Evolutionary conservation across 2,888 invertebrate species (phyloP), one percentile per base, ranked within the genome.

Genomic region (Ypsolopha sequella): DNA sequence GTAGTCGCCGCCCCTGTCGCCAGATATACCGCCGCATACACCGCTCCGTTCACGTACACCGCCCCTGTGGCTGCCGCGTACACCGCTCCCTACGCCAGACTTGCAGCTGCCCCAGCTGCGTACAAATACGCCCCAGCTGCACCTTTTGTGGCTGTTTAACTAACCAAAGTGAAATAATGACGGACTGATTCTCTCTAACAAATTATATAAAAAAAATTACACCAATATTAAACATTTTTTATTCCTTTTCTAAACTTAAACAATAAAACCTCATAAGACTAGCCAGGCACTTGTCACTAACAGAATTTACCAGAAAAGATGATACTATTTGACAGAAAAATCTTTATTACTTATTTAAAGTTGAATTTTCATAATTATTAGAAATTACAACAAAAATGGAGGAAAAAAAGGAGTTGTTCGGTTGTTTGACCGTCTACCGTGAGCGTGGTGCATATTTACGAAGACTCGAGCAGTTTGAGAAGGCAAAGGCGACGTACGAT

Each of bases 381-480:
- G 58, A 56, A 52, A 55, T 59, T 50, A 36, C 51, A 52, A 44
- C 43, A 41, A 47, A 54, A 53, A 84, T 85, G 85, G 84, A 85
- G 57, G 79, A 77, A 57, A 84, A 81, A 57, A 84, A 81, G 52
- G 72, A 71, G 54, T 52, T 80, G 13, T 84, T 62, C 55, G 78
- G 82, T 49, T 80, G 77, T 10, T 62, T 85, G 2, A 80, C 81
- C 2, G 82, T 84, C 10, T 86, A 85, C 56, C 76, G 86, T 0
- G 84, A 82, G 59, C 68, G 82, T 44, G 86, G 84, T 24, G 80
- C 79, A 2, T 78, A 71, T 57, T 61, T 86, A 8, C 73, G 81
- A 9, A 70, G 85, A 1, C 70, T 85, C 0, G 86, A 86, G 58
- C 85, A 86, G 56, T 85, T 84, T 51, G 78, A 78, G 49, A 85